Percentiles rank a stretch among this genome's conserved stretches.
phyloP scores from a whole-genome alignment of 2,888 invertebrate species.

The Acanthosepion pharaonis region DNA sequence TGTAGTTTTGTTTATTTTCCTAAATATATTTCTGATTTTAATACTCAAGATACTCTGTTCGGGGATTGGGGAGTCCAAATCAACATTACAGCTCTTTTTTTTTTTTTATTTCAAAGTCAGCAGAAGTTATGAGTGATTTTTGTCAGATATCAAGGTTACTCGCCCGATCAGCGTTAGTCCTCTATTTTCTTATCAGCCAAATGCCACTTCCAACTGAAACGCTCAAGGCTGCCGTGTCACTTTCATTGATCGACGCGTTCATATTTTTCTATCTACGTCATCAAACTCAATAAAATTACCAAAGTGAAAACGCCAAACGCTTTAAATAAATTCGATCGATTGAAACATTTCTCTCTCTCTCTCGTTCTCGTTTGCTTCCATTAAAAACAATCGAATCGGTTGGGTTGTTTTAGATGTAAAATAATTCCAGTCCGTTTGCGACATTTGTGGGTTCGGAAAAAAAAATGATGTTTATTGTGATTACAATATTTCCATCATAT shows the following conservation, averaged over 20 bases:
- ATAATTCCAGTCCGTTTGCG: neutral
- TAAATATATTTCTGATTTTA: neutral
- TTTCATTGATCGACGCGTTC: neutral
- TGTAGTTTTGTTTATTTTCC: neutral
- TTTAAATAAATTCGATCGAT: neutral
- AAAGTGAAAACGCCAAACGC: neutral
- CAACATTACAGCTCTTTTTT: neutral
- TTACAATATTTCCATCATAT: neutral
- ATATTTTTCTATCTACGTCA: neutral
- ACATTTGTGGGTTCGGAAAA: neutral
- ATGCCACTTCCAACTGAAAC: neutral
- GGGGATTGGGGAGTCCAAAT: neutral
- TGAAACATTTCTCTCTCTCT: neutral
- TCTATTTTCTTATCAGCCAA: neutral
- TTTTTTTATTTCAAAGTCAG: neutral
- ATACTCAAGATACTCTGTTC: neutral
- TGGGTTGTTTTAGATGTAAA: neutral
- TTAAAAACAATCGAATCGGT: no score
- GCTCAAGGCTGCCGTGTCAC: neutral
- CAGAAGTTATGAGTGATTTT: neutral
- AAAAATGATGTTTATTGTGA: neutral
- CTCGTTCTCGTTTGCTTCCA: no score
- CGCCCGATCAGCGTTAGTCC: neutral
- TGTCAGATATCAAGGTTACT: neutral
- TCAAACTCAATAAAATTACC: neutral